Percentiles rank a stretch among this genome's conserved stretches.
These are phyloP conservation scores for Apamea crenata DNA, from an alignment of 2,888 invertebrate genomes.

Conservation along the genomic window DNA sequence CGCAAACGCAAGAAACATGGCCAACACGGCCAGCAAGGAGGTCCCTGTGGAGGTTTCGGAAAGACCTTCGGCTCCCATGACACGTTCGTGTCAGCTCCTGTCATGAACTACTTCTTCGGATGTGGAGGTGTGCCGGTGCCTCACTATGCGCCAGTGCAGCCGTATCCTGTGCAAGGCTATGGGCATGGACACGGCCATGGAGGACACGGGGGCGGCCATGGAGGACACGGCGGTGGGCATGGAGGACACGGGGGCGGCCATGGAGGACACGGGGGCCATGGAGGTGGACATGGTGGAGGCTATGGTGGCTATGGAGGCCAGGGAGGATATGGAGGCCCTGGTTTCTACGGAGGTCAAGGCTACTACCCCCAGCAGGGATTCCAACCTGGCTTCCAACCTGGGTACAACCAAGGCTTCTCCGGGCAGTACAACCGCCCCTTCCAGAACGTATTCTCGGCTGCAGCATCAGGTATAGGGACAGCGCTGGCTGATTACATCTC, in stretches of 20 bases:
- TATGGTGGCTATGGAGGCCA: slow-evolving; percentile 63
- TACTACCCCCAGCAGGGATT: slow-evolving; percentile 57
- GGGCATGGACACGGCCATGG: slow-evolving; percentile 66
- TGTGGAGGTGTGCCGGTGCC: slow-evolving; percentile 73
- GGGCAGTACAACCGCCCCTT: slow-evolving; percentile 76
- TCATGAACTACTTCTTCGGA: slow-evolving; percentile 85
- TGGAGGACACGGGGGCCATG: slow-evolving; percentile 58
- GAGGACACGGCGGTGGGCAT: slow-evolving; percentile 65
- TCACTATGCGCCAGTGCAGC: slow-evolving; percentile 63
- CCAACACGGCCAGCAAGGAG: slow-evolving; percentile 79
- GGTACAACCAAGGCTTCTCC: slow-evolving; percentile 49
- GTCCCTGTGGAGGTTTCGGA: slow-evolving; percentile 77
- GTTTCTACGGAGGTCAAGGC: slow-evolving; percentile 60
- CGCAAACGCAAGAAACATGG: slow-evolving; percentile 82
- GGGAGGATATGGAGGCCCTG: slow-evolving; percentile 60
- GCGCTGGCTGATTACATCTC: slow-evolving; percentile 86
- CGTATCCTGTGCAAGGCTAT: slow-evolving; percentile 62
- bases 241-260: slow-evolving; percentile 64
- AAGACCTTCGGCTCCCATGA: slow-evolving; percentile 79
- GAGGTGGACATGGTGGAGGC: slow-evolving; percentile 54
- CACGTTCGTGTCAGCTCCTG: slow-evolving; percentile 85
- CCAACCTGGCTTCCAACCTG: slow-evolving; percentile 52
- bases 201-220: slow-evolving; percentile 56
- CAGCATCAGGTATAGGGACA: slow-evolving; percentile 89
- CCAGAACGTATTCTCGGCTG: slow-evolving; percentile 81